A percentile compares a stretch with the other conserved stretches of the same genome.
phyloP scores from a whole-genome alignment of 2,888 invertebrate species.

The Cataglyphis cursor region DNA sequence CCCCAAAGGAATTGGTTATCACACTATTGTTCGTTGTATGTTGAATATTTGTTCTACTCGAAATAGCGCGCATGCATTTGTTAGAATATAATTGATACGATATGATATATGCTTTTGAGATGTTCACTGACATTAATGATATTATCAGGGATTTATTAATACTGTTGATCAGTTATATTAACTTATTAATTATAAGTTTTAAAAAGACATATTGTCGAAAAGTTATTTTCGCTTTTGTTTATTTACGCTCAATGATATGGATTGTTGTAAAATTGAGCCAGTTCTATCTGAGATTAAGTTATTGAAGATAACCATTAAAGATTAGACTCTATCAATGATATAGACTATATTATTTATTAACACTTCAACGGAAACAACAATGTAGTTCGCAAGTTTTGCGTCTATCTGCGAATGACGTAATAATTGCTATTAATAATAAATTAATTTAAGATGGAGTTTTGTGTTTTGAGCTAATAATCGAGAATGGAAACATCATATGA shows the following conservation, averaged over 20 bases:
- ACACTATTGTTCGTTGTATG: constrained; percentile 21
- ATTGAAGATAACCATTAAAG: background rate
- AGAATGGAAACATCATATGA: constrained; percentile 18
- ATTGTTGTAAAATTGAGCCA: background rate
- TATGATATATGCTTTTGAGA: background rate
- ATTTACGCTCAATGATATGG: background rate
- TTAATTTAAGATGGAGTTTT: constrained; percentile 71
- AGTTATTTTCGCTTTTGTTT: background rate
- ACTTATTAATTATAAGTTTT: background rate
- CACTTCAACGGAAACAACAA: constrained; percentile 40
- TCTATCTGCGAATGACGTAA: constrained; percentile 59
- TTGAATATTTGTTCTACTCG: constrained; percentile 23
- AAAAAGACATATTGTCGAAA: background rate
- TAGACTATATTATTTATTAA: constrained; percentile 69
- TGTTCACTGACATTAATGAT: background rate
- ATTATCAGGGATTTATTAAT: background rate
- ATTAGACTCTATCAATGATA: background rate
- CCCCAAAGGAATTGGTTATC: constrained; percentile 5
- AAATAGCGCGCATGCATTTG: background rate
- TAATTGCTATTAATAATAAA: constrained; percentile 77
- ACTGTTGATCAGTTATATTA: background rate
- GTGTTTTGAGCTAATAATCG: constrained; percentile 50
- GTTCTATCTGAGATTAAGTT: background rate
- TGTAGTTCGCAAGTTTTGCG: background rate
- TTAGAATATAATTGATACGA: background rate